phyloP scores from a whole-genome alignment of 2,113 vertebrate genomes.

The Chionis minor region DNA sequence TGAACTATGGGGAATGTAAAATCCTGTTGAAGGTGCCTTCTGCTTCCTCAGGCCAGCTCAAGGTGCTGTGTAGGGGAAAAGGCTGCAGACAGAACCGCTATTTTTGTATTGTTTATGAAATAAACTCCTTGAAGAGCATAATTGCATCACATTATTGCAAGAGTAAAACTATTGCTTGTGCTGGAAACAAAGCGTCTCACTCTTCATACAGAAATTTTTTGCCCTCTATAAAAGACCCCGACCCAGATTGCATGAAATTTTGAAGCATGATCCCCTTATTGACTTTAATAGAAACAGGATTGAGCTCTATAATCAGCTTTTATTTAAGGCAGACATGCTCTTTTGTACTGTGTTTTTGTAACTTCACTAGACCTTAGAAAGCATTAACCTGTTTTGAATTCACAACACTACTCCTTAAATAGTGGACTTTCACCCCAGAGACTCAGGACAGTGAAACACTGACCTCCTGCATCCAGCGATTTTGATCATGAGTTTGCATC shows the following conservation, averaged over 20 bases:
- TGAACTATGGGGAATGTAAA: neutral
- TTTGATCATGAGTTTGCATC: constrained; percentile 32
- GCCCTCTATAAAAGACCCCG: neutral
- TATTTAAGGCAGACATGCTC: constrained; percentile 19
- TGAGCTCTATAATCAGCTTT: constrained; percentile 36
- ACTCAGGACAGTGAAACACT: neutral
- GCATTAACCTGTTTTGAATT: constrained; percentile 12
- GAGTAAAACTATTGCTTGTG: neutral
- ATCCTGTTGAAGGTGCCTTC: neutral
- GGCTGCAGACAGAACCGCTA: neutral
- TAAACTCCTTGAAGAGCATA: neutral
- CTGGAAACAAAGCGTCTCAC: constrained; percentile 8
- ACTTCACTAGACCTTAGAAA: constrained; percentile 42
- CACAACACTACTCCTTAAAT: neutral
- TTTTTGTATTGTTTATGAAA: neutral
- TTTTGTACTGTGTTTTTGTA: neutral
- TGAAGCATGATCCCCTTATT: neutral
- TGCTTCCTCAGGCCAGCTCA: neutral
- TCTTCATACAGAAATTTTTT: constrained; percentile 42
- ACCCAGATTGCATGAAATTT: constrained; percentile 13
- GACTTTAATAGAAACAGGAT: constrained; percentile 21
- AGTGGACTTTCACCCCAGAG: neutral
- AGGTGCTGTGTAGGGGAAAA: neutral
- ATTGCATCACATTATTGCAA: neutral
- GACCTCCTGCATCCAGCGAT: neutral